phyloP scores from a whole-genome alignment of 2,113 vertebrate genomes.

The Salvelinus alpinus region DNA sequence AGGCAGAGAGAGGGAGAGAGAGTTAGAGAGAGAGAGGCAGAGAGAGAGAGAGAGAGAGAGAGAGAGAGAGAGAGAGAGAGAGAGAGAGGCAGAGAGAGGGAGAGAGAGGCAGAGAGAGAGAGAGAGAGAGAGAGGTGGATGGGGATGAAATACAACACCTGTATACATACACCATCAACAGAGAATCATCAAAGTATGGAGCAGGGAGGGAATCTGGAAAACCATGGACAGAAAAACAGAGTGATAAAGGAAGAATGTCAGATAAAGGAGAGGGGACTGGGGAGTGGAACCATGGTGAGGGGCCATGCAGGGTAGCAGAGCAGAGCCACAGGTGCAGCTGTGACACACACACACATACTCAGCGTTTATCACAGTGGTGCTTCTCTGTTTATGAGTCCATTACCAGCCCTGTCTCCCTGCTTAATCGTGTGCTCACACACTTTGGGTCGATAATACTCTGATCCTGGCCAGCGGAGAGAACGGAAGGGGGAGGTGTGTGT shows the following conservation, averaged over 20 bases:
- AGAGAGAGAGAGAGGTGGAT: slow-evolving; percentile 29
- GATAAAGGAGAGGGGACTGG: too few species aligned
- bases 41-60: neutral
- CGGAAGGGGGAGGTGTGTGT: neutral
- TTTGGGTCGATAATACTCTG: slow-evolving; percentile 60
- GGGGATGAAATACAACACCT: slow-evolving; percentile 31
- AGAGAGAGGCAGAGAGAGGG: neutral
- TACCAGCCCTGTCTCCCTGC: slow-evolving; percentile 59
- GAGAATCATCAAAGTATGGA: too few species aligned
- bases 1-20: neutral
- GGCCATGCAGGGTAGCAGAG: neutral
- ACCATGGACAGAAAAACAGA: neutral
- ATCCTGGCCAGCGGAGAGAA: slow-evolving; percentile 34
- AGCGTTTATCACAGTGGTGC: slow-evolving; percentile 50
- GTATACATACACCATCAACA: slow-evolving; percentile 4
- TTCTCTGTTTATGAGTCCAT: slow-evolving; percentile 70
- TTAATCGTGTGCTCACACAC: slow-evolving; percentile 69
- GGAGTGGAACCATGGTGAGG: neutral
- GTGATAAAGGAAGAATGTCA: neutral
- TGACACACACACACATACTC: slow-evolving; percentile 1
- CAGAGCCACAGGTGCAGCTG: neutral
- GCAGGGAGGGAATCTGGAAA: too few species aligned
- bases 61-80: slow-evolving; percentile 8
- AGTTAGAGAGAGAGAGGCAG: neutral
- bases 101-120: neutral